Percentiles rank a stretch among this genome's conserved stretches.
Conservation (phyloP, 2,888 invertebrate species). For the Melieria crassipennis region DNA sequence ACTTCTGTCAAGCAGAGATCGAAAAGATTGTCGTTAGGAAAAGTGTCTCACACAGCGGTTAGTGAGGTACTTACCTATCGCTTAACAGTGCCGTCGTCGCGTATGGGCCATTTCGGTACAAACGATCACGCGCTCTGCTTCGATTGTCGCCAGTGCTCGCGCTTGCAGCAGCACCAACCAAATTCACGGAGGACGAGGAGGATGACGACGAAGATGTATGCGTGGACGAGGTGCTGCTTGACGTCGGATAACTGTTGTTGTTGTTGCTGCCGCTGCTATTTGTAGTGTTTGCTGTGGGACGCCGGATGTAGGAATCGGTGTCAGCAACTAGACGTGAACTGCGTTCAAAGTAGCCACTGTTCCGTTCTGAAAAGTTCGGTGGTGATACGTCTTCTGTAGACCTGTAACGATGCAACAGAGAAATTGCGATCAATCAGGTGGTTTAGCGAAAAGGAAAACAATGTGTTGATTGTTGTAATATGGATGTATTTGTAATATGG, state of each 20-base stretch:
- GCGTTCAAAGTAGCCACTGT: conserved; percentile 65
- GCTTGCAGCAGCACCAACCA: conserved; percentile 10
- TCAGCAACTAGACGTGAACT: conserved; percentile 62
- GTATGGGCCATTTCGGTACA: conserved; percentile 66
- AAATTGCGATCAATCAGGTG: background rate
- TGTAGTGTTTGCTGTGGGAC: conserved; percentile 54
- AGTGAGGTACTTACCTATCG: conserved; percentile 54
- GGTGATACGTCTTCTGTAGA: conserved; percentile 66
- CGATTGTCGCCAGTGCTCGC: conserved; percentile 55
- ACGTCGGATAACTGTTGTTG: conserved; percentile 41
- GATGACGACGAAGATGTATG: conserved; percentile 23
- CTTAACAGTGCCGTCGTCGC: conserved; percentile 49
- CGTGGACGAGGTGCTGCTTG: conserved; percentile 29
- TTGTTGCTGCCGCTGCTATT: conserved; percentile 41
- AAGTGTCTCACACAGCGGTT: background rate
- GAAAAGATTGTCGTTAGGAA: background rate
- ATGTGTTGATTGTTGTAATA: no score
- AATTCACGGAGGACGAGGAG: conserved; percentile 5
- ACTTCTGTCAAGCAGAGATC: conserved; percentile 30
- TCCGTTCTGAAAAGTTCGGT: conserved; percentile 66
- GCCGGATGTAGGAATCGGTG: conserved; percentile 56
- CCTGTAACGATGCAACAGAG: conserved; percentile 53
- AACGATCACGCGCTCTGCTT: conserved; percentile 64
- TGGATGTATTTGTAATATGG: no score
- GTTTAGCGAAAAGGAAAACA: no score